Evolutionary conservation across 2,888 invertebrate genomes (phyloP).

Genomic region (Amphiduros pacificus): DNA sequence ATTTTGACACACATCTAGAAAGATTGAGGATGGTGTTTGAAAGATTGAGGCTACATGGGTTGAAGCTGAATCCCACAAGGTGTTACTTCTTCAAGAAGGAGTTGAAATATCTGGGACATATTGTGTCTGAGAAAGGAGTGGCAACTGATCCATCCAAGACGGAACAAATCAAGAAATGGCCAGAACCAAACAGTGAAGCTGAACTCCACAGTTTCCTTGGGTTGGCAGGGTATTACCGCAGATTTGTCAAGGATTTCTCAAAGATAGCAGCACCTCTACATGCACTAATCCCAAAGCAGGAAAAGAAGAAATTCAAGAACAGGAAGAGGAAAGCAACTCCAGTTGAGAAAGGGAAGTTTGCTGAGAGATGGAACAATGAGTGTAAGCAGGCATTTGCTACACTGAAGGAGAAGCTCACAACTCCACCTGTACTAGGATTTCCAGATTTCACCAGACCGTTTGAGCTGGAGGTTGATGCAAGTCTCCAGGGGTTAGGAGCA

Average conservation of each 20-base stretch:
- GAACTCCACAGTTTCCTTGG: slow-evolving; percentile 13
- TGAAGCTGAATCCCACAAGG: slow-evolving; percentile 35
- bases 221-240: slow-evolving; percentile 14
- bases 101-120: slow-evolving; percentile 18
- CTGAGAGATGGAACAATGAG: slow-evolving; percentile 15
- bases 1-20: slow-evolving; percentile 19
- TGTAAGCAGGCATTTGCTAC: slow-evolving; percentile 1
- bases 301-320: background rate
- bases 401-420: slow-evolving; percentile 6
- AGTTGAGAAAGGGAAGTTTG: background rate
- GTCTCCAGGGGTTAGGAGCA: slow-evolving; percentile 7
- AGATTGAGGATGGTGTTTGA: slow-evolving; percentile 22
- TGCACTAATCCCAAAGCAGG: background rate
- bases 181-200: slow-evolving; percentile 2
- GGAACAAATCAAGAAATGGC: slow-evolving; percentile 1
- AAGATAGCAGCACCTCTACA: slow-evolving; percentile 2
- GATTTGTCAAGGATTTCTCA: slow-evolving; percentile 13
- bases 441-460: background rate
- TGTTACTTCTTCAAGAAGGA: slow-evolving; percentile 25
- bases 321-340: background rate
- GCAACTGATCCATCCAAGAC: slow-evolving; percentile 14
- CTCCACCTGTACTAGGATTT: slow-evolving; percentile 20
- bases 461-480: slow-evolving; percentile 17
- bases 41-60: background rate
- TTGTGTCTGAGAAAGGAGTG: slow-evolving; percentile 7